Evolutionary conservation across 2,113 vertebrate genomes (phyloP), one percentile per base, ranked within the genome.

Genomic region (Gracilinanus agilis): DNA sequence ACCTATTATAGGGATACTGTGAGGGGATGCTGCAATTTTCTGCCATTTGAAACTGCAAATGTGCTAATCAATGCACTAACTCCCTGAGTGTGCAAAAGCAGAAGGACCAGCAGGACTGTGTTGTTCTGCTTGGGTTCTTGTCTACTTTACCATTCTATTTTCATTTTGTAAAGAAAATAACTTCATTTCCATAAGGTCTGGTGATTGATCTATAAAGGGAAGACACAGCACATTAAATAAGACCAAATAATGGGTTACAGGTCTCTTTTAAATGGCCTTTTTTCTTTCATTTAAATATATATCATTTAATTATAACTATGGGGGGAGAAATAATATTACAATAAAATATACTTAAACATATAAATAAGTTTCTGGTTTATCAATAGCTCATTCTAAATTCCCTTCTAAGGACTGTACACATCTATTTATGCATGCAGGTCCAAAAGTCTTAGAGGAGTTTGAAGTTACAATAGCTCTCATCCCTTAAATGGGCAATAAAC

Each of bases 21-120:
- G 95, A 93, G 96, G 95, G 96, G 96, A 96, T 97, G 92, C 90
- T 96, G 90, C 95, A 93, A 95, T 55, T 90, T 56, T 93, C 94
- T 96, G 97, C 93, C 88, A 49, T 61, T 95, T 89, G 89, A 93
- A 95, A 90, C 83, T 56, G 5, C 55, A 67, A 55, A 16, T 11
- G 25, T 92, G 89, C 90, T 96, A 95, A 96, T 97, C 96, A 95
- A 89, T 94, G 67, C 49, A 56, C 92, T 90, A 90, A 93, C 92
- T 56, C 44, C 25, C 27, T 44, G 4, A 24, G 89, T n/a, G 90
- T 54, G 88, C 90, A 89, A n/a, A 95, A 91, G 92, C 53, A 0
- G 53, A 49, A 44, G n/a, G 25, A 89, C 58, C 13, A 2, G n/a
- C 58, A 44, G 93, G 88, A 44, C 25, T 3, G 16, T 19, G 40